Evolutionary conservation across 2,113 vertebrate species (phyloP).

Genomic region (Pao palembangensis): DNA sequence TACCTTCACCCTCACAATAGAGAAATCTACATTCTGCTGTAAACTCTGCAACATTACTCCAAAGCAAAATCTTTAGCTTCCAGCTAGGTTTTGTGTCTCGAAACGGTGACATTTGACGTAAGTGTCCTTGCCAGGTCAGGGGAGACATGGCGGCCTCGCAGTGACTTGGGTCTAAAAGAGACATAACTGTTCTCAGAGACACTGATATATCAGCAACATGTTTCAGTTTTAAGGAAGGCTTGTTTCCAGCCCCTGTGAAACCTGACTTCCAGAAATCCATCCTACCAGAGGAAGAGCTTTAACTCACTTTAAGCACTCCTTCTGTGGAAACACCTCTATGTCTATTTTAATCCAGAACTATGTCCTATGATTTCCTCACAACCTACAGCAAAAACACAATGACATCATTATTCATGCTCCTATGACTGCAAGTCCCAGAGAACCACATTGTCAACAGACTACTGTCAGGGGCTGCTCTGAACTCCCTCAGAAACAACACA

Average conservation of each 20-base stretch:
- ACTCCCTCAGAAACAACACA: constrained; percentile 1
- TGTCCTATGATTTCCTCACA: too few relatives aligned
- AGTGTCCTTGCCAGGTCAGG: constrained; percentile 39
- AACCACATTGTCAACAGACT: too few relatives aligned
- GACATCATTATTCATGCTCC: too few relatives aligned
- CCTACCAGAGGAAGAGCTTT: too few relatives aligned
- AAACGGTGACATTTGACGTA: constrained; percentile 33
- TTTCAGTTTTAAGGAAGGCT: too few relatives aligned
- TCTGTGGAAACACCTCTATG: too few relatives aligned
- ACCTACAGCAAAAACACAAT: too few relatives aligned
- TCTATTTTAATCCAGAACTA: too few relatives aligned
- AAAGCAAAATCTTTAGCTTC: constrained; percentile 4
- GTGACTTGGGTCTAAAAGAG: constrained; percentile 29
- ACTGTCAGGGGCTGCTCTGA: too few relatives aligned
- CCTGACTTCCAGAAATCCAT: too few relatives aligned
- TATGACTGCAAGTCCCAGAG: too few relatives aligned
- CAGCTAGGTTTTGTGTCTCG: constrained; percentile 13
- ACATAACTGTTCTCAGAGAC: constrained; percentile 32
- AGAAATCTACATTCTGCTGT: not conserved
- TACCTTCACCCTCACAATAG: constrained; percentile 3
- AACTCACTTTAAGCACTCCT: not conserved
- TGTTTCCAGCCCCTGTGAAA: too few relatives aligned
- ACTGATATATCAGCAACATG: constrained; percentile 10
- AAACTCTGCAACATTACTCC: not conserved
- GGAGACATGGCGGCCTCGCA: constrained; percentile 11